These are phyloP conservation scores for Ursus arctos DNA, from an alignment of 2,113 vertebrate species.

Conservation along the genomic window DNA sequence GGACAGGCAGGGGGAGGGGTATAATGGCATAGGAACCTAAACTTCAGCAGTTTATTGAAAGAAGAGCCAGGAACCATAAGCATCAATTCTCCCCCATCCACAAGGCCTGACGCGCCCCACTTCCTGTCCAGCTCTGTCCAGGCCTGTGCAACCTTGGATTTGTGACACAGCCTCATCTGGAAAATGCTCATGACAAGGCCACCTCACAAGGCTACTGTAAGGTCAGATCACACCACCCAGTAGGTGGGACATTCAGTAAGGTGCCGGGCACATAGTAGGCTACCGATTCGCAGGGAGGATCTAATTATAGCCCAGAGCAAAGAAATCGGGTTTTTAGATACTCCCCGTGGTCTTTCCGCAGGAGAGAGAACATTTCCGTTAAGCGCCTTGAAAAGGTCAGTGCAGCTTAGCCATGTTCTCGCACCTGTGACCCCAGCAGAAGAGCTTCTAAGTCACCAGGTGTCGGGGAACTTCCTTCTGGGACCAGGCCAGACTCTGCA, in stretches of 20 bases:
- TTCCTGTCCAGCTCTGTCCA: background rate
- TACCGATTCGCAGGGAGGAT: background rate
- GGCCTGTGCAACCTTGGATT: background rate
- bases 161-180: background rate
- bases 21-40: background rate
- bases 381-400: background rate
- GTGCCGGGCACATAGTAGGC: background rate
- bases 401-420: background rate
- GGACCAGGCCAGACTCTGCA: background rate
- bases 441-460: background rate
- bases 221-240: background rate
- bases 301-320: slow-evolving; percentile 2
- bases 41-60: background rate
- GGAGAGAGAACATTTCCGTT: background rate
- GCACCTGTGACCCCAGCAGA: background rate
- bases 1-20: background rate
- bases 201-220: background rate
- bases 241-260: background rate
- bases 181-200: background rate
- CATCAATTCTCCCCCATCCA: background rate
- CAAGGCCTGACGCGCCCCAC: background rate
- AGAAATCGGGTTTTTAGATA: background rate
- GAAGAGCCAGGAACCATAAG: background rate
- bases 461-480: background rate
- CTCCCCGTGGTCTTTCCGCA: background rate